Percentiles rank a stretch among this genome's conserved stretches.
Evolutionary conservation across 2,888 invertebrate species (phyloP).

Genomic region (Cephus rjabovi): DNA sequence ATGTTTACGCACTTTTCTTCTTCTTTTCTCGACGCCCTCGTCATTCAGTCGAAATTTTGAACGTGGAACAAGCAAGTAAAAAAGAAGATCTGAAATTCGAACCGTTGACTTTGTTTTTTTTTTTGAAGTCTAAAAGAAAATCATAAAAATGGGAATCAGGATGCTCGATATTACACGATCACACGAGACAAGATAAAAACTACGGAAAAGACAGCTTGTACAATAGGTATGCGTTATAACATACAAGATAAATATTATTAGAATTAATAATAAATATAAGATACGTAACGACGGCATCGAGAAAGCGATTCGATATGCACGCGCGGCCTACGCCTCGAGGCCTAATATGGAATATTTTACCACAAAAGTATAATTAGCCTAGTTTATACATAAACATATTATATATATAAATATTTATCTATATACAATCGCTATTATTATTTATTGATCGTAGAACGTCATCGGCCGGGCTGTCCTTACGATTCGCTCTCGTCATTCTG

Average conservation of each 20-base stretch:
- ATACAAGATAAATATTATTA: conserved; percentile 35
- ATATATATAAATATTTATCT: conserved; percentile 49
- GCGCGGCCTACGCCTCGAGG: conserved; percentile 40
- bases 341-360: conserved; percentile 57
- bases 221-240: conserved; percentile 27
- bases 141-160: neutral
- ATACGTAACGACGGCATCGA: conserved; percentile 3
- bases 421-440: conserved; percentile 51
- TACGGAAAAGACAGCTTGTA: conserved; percentile 38
- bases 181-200: neutral
- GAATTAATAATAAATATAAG: conserved; percentile 16
- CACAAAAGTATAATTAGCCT: conserved; percentile 60
- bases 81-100: neutral
- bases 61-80: neutral
- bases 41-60: neutral
- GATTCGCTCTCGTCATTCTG: neutral
- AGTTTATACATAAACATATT: conserved; percentile 34
- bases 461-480: conserved; percentile 8
- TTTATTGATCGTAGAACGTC: conserved; percentile 53
- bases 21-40: neutral
- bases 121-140: neutral
- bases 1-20: neutral
- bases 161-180: neutral
- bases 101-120: neutral
- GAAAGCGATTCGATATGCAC: conserved; percentile 15